Evolutionary conservation across 1,140 invertebrate genomes (phyloP).

Genomic region (Drosophila parvula): DNA sequence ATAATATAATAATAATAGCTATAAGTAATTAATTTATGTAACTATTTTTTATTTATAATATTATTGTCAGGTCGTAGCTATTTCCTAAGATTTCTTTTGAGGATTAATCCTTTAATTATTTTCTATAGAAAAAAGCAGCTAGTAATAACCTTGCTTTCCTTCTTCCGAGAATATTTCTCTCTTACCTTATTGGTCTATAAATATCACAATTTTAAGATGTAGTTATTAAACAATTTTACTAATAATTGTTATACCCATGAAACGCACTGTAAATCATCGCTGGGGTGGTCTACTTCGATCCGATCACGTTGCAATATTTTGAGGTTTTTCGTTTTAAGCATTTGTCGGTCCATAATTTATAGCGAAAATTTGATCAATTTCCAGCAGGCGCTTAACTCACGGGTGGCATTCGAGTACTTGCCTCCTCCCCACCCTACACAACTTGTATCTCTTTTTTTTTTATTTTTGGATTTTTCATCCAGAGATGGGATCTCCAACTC

Average conservation of each 20-base stretch:
- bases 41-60: no score
- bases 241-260: background rate
- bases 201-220: no score
- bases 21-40: no score
- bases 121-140: no score
- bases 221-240: background rate
- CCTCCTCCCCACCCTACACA: background rate
- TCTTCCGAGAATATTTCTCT: no score
- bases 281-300: conserved; percentile 37
- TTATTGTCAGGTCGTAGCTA: no score
- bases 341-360: conserved; percentile 71
- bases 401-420: conserved; percentile 54
- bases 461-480: background rate
- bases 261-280: conserved; percentile 24
- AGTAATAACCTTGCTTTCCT: no score
- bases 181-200: no score
- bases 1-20: no score
- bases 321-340: conserved; percentile 46
- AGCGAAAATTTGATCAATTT: conserved; percentile 78
- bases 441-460: background rate
- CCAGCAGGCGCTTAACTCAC: conserved; percentile 30
- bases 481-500: conserved; percentile 8
- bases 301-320: conserved; percentile 80
- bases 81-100: no score
- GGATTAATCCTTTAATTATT: no score